Evolutionary conservation across 1,140 invertebrate genomes (phyloP).

Genomic region (Drosophila tani): DNA sequence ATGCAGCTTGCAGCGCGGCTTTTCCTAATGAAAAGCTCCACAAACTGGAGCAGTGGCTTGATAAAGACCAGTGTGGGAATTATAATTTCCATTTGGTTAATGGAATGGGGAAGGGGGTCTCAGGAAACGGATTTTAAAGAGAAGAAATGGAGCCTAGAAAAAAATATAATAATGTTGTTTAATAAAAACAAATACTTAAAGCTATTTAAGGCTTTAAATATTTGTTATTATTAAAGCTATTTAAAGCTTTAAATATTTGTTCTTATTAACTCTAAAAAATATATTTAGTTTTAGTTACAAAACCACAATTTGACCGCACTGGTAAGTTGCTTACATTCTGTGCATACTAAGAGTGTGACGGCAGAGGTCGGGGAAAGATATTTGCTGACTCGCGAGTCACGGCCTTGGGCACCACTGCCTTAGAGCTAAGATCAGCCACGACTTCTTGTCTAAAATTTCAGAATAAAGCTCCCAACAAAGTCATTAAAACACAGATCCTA

Average conservation of each 20-base stretch:
- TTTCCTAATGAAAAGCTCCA: constrained; percentile 42
- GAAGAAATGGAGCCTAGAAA: neutral
- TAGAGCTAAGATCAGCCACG: no score
- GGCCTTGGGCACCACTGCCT: no score
- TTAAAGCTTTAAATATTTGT: no score
- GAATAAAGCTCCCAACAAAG: neutral
- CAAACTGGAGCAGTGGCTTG: constrained; percentile 35
- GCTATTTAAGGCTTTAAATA: neutral
- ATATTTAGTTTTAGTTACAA: no score
- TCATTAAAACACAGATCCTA: neutral
- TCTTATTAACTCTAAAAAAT: no score
- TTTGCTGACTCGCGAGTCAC: no score
- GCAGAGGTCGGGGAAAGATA: no score
- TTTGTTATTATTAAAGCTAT: no score
- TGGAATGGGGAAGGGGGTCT: neutral
- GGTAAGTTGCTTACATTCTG: no score
- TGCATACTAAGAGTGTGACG: no score
- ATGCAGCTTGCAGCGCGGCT: constrained; percentile 41
- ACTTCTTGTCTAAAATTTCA: neutral
- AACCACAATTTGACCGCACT: no score
- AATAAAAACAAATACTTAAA: neutral
- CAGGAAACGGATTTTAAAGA: constrained; percentile 1
- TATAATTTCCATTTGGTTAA: constrained; percentile 16
- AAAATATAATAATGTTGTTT: neutral
- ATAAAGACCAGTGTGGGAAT: constrained; percentile 33